Base-by-base conservation (phyloP, 2,888 invertebrate species). In the Dione vanillae region DNA sequence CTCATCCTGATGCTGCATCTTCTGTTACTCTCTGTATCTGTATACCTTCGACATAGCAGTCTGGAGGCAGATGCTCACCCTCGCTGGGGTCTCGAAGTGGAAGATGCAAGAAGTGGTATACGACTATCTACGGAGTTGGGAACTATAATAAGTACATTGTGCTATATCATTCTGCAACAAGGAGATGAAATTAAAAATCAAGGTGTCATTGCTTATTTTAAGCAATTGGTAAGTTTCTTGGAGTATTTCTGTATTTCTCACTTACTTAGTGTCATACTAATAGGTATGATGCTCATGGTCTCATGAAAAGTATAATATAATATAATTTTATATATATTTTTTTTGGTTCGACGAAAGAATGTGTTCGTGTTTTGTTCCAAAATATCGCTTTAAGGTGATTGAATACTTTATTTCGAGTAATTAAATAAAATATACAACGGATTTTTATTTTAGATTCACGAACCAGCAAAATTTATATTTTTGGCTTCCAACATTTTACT, bases 131-230 rank as follows among this genome's bases (percentile, higher is more conserved):
- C 96, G 79, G 99, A 99, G 93, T 91, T 97, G 69, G 96, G 97
- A 6, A 98, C 98, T 0, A 95, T 98, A 67, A 84, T 96, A 3
- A 97, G 98, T 16, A 98, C 99, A 9, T 86, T 98, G 5, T 96
- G 96, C 81, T 99, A 98, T 83, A 95, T 99, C 7, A 94, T 98
- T 71, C 94, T 98, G 73, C 99, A 99, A 87, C 98, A 99, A 85
- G 97, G 98, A 0, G 97, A 97, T 79, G 99, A 99, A 92, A 96
- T 99, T 71, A 96, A 97, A 86, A 98, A 99, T 85, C 98, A 99
- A 85, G 99, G 99, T 6, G 85, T 98, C 12, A 94, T 95, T 66
- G 97, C 97, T 0, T 99, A 98, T 91, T 91, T 98, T 68, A 97
- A 97, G 81, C 99, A 99, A 89, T 94, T 99, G 95, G 98, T 98